Evolutionary conservation across 2,888 invertebrate species (phyloP), one percentile per base, ranked within the genome.

Genomic region (Bombyx huttoni): DNA sequence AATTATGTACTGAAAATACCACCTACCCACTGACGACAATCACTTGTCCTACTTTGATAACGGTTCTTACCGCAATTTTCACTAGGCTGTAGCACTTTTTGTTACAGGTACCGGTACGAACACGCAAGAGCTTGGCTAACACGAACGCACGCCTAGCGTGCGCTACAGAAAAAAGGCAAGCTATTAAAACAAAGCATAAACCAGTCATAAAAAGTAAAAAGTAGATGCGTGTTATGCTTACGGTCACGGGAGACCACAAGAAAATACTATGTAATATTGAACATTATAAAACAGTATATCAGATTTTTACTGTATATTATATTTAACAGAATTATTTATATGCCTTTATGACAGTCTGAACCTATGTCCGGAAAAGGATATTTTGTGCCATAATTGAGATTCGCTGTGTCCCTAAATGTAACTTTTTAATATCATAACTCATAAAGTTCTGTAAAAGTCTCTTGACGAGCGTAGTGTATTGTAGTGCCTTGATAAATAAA

Each of bases 41-140:
- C 62, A 61, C 65, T 68, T 64, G 70, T 65, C 70, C 70, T 62
- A 73, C 61, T 73, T 74, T 70, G 69, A 73, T 76, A 77, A 70
- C 59, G 55, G 56, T 54, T 57, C 58, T 57, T 69, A 67, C 69
- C 70, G 65, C 67, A 65, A 61, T 70, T 74, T 74, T 66, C 63
- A 71, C 69, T 70, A 59, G 60, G 56, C 58, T 58, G 59, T 63
- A 64, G 62, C 56, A 65, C 57, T 67, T 69, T 73, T 76, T 70
- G 69, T 67, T 66, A 58, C 56, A 63, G 56, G 62, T 67, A 24
- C 24, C 24, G 24, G 24, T 24, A 64, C 46, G 53, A 65, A 65
- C 78, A 78, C 76, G 77, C 75, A 65, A 74, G 59, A 58, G 59
- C 64, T 61, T 72, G 63, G 68, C 62, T 61, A 65, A 64, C 74